These are phyloP conservation scores for Molanna angustata DNA, from an alignment of 2,888 invertebrate species.

Conservation along the genomic window DNA sequence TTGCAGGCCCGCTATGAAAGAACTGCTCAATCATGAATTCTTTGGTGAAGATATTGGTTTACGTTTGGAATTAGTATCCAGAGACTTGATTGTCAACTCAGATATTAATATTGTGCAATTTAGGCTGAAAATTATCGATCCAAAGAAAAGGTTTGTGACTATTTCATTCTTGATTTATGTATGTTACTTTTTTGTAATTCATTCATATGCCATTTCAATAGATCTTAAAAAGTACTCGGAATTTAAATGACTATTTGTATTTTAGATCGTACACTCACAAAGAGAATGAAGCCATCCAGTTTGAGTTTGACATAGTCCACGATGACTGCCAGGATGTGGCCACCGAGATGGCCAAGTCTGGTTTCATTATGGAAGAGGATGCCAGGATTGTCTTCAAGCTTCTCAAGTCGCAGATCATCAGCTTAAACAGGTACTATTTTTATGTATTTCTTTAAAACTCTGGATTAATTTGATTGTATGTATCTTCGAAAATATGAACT, in stretches of 20 bases:
- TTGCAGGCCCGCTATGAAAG: slow-evolving; percentile 83
- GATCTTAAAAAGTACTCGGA: too few species aligned
- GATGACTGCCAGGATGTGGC: slow-evolving; percentile 95
- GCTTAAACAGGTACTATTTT: slow-evolving; percentile 62
- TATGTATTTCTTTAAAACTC: too few species aligned
- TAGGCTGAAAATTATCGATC: slow-evolving; percentile 90
- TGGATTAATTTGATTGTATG: too few species aligned
- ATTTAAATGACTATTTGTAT: too few species aligned
- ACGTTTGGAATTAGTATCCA: slow-evolving; percentile 60
- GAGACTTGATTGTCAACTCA: slow-evolving; percentile 63
- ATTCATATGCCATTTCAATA: neutral
- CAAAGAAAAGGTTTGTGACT: slow-evolving; percentile 74
- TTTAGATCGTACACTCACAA: slow-evolving; percentile 86
- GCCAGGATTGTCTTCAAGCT: slow-evolving; percentile 87
- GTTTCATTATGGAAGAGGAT: slow-evolving; percentile 94
- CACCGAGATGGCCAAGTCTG: slow-evolving; percentile 92
- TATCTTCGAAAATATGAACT: too few species aligned
- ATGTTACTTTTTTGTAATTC: neutral
- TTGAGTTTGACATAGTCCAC: slow-evolving; percentile 89
- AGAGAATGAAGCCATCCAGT: slow-evolving; percentile 99
- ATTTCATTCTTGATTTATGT: neutral
- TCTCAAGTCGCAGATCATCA: slow-evolving; percentile 82
- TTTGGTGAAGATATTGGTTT: slow-evolving; percentile 90
- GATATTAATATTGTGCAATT: slow-evolving; percentile 79
- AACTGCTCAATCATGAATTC: slow-evolving; percentile 92